Conservation (phyloP, 2,113 vertebrate genomes). For the Coptodon rendalli region DNA sequence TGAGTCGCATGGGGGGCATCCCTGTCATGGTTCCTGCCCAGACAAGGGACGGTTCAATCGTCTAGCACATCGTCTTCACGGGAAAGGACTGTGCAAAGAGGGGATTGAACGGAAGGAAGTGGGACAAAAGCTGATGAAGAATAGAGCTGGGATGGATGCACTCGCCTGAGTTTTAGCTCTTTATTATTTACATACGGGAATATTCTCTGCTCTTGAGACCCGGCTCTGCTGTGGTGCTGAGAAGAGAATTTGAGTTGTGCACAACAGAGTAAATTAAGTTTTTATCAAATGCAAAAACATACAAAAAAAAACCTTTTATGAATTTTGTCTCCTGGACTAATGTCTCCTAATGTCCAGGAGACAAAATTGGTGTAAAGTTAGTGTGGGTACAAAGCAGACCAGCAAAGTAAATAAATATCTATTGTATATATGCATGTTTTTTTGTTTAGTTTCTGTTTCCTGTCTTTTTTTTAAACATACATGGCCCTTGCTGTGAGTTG, state of each 20-base stretch:
- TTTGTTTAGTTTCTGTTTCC: not conserved
- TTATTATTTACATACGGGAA: slow-evolving; percentile 14
- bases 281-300: slow-evolving; percentile 46
- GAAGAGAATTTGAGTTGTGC: not conserved
- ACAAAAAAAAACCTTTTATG: slow-evolving; percentile 17
- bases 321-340: slow-evolving; percentile 44
- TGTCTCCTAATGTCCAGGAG: not conserved
- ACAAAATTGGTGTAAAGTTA: not conserved
- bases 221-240: slow-evolving; percentile 31
- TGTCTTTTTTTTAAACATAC: not conserved
- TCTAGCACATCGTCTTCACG: slow-evolving; percentile 66
- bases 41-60: slow-evolving; percentile 95
- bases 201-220: slow-evolving; percentile 16
- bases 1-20: slow-evolving; percentile 96
- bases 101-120: not conserved
- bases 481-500: slow-evolving; percentile 23
- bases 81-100: not conserved
- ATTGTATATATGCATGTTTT: slow-evolving; percentile 69
- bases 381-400: slow-evolving; percentile 10
- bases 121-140: slow-evolving; percentile 22
- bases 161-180: slow-evolving; percentile 16
- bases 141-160: not conserved
- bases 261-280: slow-evolving; percentile 46
- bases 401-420: slow-evolving; percentile 17
- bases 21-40: slow-evolving; percentile 97